Percentiles rank a stretch among this genome's conserved stretches.
Conservation (phyloP, 2,888 invertebrate genomes). For the Bombylius discolor region DNA sequence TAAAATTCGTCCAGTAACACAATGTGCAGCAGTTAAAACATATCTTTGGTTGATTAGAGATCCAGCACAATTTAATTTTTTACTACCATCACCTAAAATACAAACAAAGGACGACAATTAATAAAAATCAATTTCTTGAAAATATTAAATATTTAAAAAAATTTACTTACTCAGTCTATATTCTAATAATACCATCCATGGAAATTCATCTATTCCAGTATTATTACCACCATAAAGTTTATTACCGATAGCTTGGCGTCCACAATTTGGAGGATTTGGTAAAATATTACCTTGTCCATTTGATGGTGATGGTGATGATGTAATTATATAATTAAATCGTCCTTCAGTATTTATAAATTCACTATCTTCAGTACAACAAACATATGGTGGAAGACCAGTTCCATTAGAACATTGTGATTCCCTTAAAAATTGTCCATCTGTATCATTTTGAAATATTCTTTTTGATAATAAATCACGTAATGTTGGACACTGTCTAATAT, state of each 20-base stretch:
- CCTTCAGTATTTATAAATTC: constrained; percentile 10
- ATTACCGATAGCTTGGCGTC: constrained; percentile 30
- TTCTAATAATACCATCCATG: constrained; percentile 56
- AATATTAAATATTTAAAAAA: no score
- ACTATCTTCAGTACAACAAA: constrained; percentile 28
- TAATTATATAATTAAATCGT: constrained; percentile 1
- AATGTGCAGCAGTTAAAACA: constrained; percentile 49
- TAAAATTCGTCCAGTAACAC: constrained; percentile 41
- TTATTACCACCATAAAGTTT: constrained; percentile 48
- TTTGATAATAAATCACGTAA: constrained; percentile 19
- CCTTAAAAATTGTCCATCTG: constrained; percentile 22
- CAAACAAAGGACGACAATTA: no score
- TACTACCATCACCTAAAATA: constrained; percentile 19
- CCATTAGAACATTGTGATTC: constrained; percentile 26
- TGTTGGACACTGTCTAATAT: constrained; percentile 28
- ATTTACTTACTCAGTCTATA: constrained; percentile 47
- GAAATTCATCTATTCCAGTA: constrained; percentile 50
- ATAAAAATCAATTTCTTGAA: no score
- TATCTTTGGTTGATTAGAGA: constrained; percentile 52
- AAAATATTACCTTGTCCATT: constrained; percentile 21
- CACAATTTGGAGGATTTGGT: constrained; percentile 27
- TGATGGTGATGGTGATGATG: background rate
- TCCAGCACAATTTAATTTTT: constrained; percentile 49
- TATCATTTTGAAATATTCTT: constrained; percentile 11
- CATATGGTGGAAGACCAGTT: constrained; percentile 23